Base-by-base conservation (phyloP, 2,113 vertebrate genomes). In the Oreochromis niloticus region DNA sequence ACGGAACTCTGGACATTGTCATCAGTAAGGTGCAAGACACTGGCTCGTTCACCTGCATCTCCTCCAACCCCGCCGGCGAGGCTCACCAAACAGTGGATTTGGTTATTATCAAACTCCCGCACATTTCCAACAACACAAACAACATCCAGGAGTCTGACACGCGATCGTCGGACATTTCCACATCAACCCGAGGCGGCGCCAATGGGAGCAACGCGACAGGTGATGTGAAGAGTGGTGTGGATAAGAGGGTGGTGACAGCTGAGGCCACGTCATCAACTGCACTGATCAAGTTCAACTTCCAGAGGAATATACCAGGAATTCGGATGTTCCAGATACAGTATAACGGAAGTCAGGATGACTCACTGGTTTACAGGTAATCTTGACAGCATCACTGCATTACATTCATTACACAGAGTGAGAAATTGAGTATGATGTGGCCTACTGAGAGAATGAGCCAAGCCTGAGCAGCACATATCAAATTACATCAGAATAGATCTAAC, bases 251-350 rank as follows among this genome's bases (percentile, higher is more conserved):
- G 93, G 98, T 99, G 1, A 96, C 98, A 1, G 98, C 98, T 0
- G 99, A 99, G 94, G 97, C 98, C n/a, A 99, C 98, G 0, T 98
- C 99, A 0, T 99, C 99, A 2, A 99, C 98, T 0, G 99, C 96
- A 3, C 96, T 99, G 73, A 98, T 99, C 85, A 99, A 99, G 92
- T 99, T 99, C 93, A 98, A 99, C 95, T 99, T 99, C 93, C 99
- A 99, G 96, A 98, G 98, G 96, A 99, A 98, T 93, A 99, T 99
- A 85, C 99, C 98, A 0, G 99, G 99, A 59, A 99, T 99, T 82
- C 97, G 99, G 91, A 99, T 99, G 99, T 99, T 99, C 96, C 99
- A 99, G 95, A 99, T 99, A 85, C 99, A 99, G 95, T 99, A 99
- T 95, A 99, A 99, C 9, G 99, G 99, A 84, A 99, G 97, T 94